Evolutionary conservation across 2,888 invertebrate genomes (phyloP).

Genomic region (Muschampia staudingeri): DNA sequence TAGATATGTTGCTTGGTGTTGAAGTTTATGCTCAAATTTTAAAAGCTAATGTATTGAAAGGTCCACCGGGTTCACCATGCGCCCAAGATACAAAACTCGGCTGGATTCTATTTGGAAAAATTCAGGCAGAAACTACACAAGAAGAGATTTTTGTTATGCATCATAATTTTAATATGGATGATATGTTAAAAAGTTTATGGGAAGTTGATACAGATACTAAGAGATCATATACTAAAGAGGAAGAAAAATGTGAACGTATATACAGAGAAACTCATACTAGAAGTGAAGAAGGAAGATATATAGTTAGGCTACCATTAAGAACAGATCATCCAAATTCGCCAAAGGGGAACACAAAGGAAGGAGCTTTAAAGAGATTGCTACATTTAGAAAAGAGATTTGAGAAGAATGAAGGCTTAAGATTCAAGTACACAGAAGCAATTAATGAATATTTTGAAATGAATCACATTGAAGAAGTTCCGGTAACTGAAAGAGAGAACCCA

Average conservation of each 20-base stretch:
- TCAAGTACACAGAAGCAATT: not conserved
- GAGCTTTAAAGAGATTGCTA: not conserved
- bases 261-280: conserved; percentile 18
- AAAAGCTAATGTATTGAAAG: not conserved
- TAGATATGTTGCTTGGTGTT: not conserved
- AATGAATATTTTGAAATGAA: no score
- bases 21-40: not conserved
- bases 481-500: no score
- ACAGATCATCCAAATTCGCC: not conserved
- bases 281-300: conserved; percentile 17
- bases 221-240: conserved; percentile 21
- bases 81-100: not conserved
- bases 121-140: not conserved
- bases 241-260: conserved; percentile 25
- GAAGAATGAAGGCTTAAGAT: conserved; percentile 4
- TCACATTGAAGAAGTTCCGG: no score
- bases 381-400: conserved; percentile 2
- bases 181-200: conserved; percentile 30
- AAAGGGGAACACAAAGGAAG: not conserved
- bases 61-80: not conserved
- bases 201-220: conserved; percentile 22
- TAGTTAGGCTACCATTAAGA: conserved; percentile 59
- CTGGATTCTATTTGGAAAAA: not conserved
- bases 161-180: conserved; percentile 23
- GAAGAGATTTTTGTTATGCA: conserved; percentile 27